Evolutionary conservation across 2,113 vertebrate species (phyloP), one percentile per base, ranked within the genome.

Genomic region (Empidonax alnorum): DNA sequence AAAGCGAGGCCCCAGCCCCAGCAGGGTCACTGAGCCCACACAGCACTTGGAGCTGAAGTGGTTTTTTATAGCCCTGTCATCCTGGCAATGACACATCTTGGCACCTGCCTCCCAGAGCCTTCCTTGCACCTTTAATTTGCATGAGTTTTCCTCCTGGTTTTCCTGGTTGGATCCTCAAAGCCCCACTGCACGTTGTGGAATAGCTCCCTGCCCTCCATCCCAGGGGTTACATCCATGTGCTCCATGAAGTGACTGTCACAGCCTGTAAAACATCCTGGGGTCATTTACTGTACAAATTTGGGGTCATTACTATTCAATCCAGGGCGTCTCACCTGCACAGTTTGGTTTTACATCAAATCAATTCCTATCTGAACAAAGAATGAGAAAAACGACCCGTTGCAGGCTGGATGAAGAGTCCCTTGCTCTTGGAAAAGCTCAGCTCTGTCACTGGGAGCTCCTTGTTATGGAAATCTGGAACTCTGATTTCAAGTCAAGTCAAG

Each of bases 1-100:
- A 71, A 78, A 78, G 58, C 27, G 67, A 56, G 20, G 65, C 25
- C 84, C n/a, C 53, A 75, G 22, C 37, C 68, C 68, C 81, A 81
- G 61, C 66, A 78, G 83, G 82, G 74, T 68, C 85, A 59, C 37
- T 24, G 39, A 78, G 88, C 93, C 94, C 72, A 71, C 78, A 50
- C 0, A 10, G 71, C 23, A 42, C 80, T 71, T 74, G 22, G 62
- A 91, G 59, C 35, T 41, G 4, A 86, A 35, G 30, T 63, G 2
- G 15, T 8, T 52, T n/a, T 39, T 23, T 37, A 75, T 89, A 58
- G 49, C 73, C n/a, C 63, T 75, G 28, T 49, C 65, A 61, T 61
- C 41, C 87, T 89, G 84, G 89, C 68, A 74, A 35, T 81, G 89
- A 55, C 73, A 91, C 89, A 33, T 39, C 68, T 46, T 16, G 49